phyloP scores from a whole-genome alignment of 2,113 vertebrate species.

The Syngnathus typhle region DNA sequence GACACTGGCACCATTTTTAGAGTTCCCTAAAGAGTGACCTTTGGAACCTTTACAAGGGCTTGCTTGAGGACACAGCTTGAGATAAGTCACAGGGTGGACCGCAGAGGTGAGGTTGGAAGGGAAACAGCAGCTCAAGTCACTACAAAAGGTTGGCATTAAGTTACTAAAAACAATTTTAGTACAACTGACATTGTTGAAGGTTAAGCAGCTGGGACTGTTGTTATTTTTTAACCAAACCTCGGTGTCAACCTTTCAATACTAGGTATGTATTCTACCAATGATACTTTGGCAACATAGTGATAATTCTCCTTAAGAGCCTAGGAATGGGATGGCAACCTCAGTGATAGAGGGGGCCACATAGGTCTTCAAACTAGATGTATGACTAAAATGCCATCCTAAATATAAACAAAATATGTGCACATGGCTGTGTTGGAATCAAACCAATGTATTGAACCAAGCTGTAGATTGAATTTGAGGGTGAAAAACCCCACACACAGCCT shows the following conservation, averaged over 20 bases:
- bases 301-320: too few species aligned
- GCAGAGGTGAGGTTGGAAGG: constrained; percentile 27
- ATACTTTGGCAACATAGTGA: too few species aligned
- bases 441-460: not conserved
- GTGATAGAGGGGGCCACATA: too few species aligned
- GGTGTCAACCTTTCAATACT: too few species aligned
- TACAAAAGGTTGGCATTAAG: not conserved
- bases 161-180: not conserved
- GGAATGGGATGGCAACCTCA: too few species aligned
- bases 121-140: constrained; percentile 10
- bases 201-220: too few species aligned
- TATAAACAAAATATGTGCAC: too few species aligned
- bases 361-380: too few species aligned
- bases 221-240: too few species aligned
- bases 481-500: not conserved
- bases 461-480: not conserved
- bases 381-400: too few species aligned
- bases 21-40: constrained; percentile 49
- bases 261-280: not conserved
- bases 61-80: constrained; percentile 39
- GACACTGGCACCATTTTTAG: constrained; percentile 61
- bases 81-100: constrained; percentile 45
- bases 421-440: too few species aligned
- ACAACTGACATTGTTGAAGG: too few species aligned
- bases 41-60: constrained; percentile 35